Evolutionary conservation across 2,888 invertebrate species (phyloP).

Genomic region (Heterodera filipjevi): DNA sequence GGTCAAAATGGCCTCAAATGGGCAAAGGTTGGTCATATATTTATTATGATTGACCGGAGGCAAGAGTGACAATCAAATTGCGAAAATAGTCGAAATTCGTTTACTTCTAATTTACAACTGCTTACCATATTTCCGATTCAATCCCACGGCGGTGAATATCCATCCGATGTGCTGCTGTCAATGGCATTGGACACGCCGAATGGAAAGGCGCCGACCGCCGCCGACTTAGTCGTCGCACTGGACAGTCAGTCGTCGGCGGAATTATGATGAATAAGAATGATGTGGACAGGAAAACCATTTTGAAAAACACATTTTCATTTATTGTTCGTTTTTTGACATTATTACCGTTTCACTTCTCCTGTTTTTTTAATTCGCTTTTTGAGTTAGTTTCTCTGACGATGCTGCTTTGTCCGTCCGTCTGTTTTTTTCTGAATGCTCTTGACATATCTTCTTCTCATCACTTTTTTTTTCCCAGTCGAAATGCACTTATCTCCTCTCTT

Average conservation of each 20-base stretch:
- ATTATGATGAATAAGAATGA: too few species aligned
- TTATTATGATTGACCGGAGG: too few species aligned
- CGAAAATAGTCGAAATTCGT: too few species aligned
- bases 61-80: too few species aligned
- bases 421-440: neutral
- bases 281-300: too few species aligned
- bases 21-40: constrained; percentile 56
- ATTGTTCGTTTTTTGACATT: too few species aligned
- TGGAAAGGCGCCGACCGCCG: constrained; percentile 34
- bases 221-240: neutral
- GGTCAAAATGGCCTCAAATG: constrained; percentile 53
- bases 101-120: too few species aligned
- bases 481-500: neutral
- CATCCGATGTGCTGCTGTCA: constrained; percentile 52
- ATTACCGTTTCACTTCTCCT: too few species aligned
- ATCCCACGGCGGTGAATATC: constrained; percentile 60
- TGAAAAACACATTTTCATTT: too few species aligned
- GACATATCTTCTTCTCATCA: neutral
- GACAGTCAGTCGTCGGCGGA: neutral
- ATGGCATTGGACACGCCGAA: constrained; percentile 56
- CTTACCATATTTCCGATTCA: constrained; percentile 46
- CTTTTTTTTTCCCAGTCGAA: neutral
- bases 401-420: too few species aligned
- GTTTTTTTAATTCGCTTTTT: too few species aligned
- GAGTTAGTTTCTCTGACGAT: too few species aligned